phyloP scores from a whole-genome alignment of 1,140 invertebrate species.

The Delia radicum region DNA sequence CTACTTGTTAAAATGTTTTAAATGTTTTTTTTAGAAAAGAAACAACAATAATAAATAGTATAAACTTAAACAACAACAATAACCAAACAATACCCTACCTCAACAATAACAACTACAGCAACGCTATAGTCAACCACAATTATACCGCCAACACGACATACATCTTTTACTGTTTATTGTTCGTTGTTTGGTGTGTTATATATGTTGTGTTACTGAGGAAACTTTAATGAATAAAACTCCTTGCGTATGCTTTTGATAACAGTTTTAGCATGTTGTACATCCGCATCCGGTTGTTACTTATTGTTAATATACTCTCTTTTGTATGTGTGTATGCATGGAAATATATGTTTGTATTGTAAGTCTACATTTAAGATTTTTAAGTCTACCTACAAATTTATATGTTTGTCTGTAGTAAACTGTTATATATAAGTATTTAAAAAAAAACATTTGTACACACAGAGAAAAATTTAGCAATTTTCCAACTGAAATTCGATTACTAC shows the following conservation, averaged over 20 bases:
- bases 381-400: no score
- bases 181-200: no score
- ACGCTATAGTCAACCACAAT: neutral
- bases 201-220: neutral
- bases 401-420: no score
- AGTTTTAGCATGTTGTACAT: neutral
- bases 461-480: no score
- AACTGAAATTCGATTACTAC: no score
- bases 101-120: neutral
- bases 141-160: neutral
- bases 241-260: conserved; percentile 1
- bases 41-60: neutral
- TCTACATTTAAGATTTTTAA: neutral
- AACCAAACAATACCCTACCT: neutral
- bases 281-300: conserved; percentile 1
- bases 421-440: no score
- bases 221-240: neutral
- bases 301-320: neutral
- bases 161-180: neutral
- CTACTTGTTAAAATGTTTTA: neutral
- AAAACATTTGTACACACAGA: no score
- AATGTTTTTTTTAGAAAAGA: neutral
- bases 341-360: neutral
- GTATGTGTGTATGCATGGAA: neutral
- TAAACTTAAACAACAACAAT: neutral